Percentiles rank a stretch among this genome's conserved stretches.
Evolutionary conservation across 2,113 vertebrate genomes (phyloP).

Genomic region (Pantherophis guttatus): DNA sequence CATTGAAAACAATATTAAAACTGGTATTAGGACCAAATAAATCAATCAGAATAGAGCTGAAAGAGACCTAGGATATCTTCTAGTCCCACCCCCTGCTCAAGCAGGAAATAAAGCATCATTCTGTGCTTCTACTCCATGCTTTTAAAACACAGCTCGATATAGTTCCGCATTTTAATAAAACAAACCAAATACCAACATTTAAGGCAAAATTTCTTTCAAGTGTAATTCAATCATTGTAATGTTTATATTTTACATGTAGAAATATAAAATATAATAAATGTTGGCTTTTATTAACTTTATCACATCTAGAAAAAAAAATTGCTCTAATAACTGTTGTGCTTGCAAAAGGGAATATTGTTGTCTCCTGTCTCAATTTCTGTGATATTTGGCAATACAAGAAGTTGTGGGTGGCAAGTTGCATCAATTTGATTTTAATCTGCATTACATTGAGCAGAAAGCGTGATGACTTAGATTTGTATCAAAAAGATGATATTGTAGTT

Average conservation of each 20-base stretch:
- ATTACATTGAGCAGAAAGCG: conserved; percentile 42
- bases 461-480: conserved; percentile 38
- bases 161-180: conserved; percentile 65
- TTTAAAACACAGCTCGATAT: conserved; percentile 70
- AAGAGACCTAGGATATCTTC: not conserved
- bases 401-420: not conserved
- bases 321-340: conserved; percentile 73
- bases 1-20: conserved; percentile 65
- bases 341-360: conserved; percentile 67
- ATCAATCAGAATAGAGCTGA: conserved; percentile 26
- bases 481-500: conserved; percentile 63
- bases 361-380: conserved; percentile 24
- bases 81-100: not conserved
- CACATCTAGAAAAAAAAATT: conserved; percentile 74
- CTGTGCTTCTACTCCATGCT: conserved; percentile 49
- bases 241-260: conserved; percentile 78
- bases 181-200: conserved; percentile 75
- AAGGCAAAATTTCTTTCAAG: conserved; percentile 75
- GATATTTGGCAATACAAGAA: conserved; percentile 54
- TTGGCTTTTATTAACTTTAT: conserved; percentile 72
- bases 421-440: conserved; percentile 33
- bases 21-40: conserved; percentile 56
- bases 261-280: conserved; percentile 63
- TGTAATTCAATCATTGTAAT: conserved; percentile 74
- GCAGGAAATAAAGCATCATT: conserved; percentile 15